These are phyloP conservation scores for Agrypnia vestita DNA, from an alignment of 1,140 invertebrate genomes.

Conservation along the genomic window DNA sequence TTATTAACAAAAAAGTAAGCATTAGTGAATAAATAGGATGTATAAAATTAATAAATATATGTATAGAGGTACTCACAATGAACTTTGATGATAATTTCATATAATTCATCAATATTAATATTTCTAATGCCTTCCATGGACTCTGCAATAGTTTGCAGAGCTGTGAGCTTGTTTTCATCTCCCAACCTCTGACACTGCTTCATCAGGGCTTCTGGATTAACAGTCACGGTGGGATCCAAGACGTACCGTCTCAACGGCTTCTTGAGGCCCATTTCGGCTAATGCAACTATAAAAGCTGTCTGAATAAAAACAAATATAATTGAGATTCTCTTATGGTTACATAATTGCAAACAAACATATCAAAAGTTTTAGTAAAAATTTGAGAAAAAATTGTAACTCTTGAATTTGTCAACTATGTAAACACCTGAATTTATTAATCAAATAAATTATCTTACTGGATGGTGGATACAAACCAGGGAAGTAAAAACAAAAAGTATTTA, in stretches of 20 bases:
- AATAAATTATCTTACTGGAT: too few relatives aligned
- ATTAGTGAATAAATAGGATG: too few relatives aligned
- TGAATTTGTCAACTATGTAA: too few relatives aligned
- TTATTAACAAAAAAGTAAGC: too few relatives aligned
- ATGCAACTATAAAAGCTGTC: conserved; percentile 69
- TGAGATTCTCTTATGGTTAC: background rate
- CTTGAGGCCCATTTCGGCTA: conserved; percentile 72
- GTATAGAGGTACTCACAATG: conserved; percentile 71
- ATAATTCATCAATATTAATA: conserved; percentile 66
- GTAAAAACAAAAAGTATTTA: too few relatives aligned
- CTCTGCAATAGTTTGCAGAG: conserved; percentile 67
- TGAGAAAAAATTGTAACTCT: too few relatives aligned
- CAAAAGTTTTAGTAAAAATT: too few relatives aligned
- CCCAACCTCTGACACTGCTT: conserved; percentile 72
- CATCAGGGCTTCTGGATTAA: conserved; percentile 67
- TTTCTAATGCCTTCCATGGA: conserved; percentile 64
- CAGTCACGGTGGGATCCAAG: conserved; percentile 65
- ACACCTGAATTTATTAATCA: too few relatives aligned
- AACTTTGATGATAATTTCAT: conserved; percentile 70
- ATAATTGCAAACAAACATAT: too few relatives aligned
- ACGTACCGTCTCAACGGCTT: conserved; percentile 69
- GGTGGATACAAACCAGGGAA: too few relatives aligned
- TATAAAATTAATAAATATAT: too few relatives aligned
- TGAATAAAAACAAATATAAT: conserved; percentile 56
- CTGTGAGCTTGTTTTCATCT: conserved; percentile 68